phyloP scores from a whole-genome alignment of 2,797 vertebrate species.

The Pogoniulus pusillus region DNA sequence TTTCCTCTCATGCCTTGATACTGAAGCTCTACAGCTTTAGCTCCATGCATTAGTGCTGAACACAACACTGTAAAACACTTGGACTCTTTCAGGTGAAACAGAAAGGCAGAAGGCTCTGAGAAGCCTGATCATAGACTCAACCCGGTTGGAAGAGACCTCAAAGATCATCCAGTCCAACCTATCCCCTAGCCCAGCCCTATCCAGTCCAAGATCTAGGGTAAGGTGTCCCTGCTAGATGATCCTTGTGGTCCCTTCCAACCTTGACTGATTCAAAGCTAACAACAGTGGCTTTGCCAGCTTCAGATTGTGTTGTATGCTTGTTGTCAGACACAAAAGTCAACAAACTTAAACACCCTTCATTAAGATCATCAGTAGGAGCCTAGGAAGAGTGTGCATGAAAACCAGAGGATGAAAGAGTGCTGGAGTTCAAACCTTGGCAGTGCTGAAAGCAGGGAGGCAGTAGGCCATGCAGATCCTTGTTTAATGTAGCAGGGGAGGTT shows the following conservation, averaged over 20 bases:
- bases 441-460: no score
- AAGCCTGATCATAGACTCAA: no score
- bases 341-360: not conserved
- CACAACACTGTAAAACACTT: not conserved
- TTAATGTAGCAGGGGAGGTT: not conserved
- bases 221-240: no score
- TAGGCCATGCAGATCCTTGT: not conserved
- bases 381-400: not conserved
- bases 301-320: not conserved
- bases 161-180: no score
- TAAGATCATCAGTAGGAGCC: not conserved
- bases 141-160: no score
- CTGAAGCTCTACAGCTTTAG: slow-evolving; percentile 9
- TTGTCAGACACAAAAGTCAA: not conserved
- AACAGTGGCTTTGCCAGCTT: not conserved
- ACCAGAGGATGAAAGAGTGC: not conserved
- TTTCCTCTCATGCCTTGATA: slow-evolving; percentile 48
- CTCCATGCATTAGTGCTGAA: not conserved
- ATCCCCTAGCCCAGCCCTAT: no score
- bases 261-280: no score
- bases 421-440: no score
- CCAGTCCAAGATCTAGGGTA: no score
- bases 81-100: no score
- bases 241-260: no score
- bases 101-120: no score